Conservation (phyloP, 2,797 vertebrate genomes). For the Galagoides demidoff region DNA sequence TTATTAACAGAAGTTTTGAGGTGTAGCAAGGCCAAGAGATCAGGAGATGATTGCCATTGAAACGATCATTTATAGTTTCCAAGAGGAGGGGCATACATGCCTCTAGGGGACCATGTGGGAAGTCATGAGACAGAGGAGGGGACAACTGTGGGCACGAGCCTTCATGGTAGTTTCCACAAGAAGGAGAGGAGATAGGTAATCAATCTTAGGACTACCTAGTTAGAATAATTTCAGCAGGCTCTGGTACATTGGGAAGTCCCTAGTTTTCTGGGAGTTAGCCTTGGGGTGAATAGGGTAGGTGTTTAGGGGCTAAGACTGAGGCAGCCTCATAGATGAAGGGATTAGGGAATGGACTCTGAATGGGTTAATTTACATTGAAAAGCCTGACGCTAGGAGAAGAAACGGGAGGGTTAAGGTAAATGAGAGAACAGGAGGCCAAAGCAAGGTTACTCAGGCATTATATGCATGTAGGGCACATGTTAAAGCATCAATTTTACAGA, state of each 20-base stretch:
- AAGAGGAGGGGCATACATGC: rapidly evolving
- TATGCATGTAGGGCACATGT: neutral
- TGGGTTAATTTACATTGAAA: neutral
- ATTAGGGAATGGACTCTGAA: neutral
- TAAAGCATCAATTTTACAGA: neutral
- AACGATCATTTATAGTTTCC: neutral
- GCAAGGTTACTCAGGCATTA: neutral
- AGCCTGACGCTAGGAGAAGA: neutral
- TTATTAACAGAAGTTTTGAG: neutral
- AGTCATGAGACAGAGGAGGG: neutral
- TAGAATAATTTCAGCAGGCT: neutral
- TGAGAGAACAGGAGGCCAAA: neutral
- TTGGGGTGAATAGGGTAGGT: neutral
- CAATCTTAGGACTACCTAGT: neutral
- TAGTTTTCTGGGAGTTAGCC: neutral
- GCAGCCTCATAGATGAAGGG: neutral
- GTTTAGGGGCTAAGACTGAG: no score
- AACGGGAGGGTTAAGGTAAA: neutral
- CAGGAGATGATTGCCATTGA: neutral
- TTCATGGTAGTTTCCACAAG: neutral
- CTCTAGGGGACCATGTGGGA: neutral
- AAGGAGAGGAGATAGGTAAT: neutral
- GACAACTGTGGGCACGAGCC: no score
- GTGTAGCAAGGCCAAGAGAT: neutral
- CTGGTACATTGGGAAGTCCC: neutral